Evolutionary conservation across 2,797 vertebrate species (phyloP).

Genomic region (Anas acuta): DNA sequence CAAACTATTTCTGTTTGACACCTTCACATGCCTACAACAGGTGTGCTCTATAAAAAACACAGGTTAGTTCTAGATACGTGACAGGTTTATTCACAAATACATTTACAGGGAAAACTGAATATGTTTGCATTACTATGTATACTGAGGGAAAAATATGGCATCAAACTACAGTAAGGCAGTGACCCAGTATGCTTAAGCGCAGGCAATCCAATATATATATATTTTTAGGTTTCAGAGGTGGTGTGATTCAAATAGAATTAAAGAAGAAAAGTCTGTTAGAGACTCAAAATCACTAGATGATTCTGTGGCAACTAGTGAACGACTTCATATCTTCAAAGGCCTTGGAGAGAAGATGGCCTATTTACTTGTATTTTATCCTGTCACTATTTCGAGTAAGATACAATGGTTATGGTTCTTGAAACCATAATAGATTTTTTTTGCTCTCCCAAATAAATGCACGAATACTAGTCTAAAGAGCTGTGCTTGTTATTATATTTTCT

Average conservation of each 20-base stretch:
- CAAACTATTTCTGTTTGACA: neutral
- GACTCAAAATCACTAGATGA: neutral
- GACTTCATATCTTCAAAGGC: neutral
- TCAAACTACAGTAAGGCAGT: neutral
- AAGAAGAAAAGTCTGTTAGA: neutral
- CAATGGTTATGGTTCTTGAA: neutral
- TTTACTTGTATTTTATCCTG: neutral
- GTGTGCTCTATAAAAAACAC: neutral
- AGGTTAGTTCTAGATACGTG: neutral
- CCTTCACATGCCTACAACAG: neutral
- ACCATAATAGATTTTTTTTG: neutral
- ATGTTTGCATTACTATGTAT: neutral
- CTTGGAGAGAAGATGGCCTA: neutral
- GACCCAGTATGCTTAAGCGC: neutral
- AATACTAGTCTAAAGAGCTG: neutral
- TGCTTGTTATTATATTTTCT: neutral
- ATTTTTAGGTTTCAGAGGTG: neutral
- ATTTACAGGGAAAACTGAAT: neutral
- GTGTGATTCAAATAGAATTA: neutral
- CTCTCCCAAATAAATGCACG: neutral
- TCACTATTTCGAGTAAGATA: neutral
- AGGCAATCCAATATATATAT: neutral
- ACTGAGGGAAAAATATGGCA: neutral
- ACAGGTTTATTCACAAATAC: neutral
- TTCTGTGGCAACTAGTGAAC: slow-evolving; percentile 7